phyloP scores from a whole-genome alignment of 1,140 invertebrate species.

The Grapholita molesta region DNA sequence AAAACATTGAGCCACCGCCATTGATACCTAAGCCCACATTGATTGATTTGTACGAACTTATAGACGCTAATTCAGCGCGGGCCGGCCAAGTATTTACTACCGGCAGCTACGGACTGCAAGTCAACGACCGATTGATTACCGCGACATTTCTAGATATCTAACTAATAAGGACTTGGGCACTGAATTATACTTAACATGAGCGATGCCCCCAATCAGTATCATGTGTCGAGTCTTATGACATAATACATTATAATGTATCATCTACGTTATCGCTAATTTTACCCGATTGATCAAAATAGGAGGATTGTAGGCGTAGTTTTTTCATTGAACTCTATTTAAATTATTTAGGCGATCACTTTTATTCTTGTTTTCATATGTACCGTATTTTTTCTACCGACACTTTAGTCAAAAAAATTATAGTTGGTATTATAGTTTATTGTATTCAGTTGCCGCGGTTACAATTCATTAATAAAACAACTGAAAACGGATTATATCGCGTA shows the following conservation, averaged over 20 bases:
- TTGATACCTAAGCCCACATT: too few relatives aligned
- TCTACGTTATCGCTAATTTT: neutral
- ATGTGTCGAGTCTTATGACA: neutral
- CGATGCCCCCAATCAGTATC: neutral
- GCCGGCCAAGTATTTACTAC: neutral
- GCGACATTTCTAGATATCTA: constrained; percentile 50
- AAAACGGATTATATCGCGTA: too few relatives aligned
- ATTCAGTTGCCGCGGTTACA: too few relatives aligned
- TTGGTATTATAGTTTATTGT: too few relatives aligned
- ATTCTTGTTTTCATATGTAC: too few relatives aligned
- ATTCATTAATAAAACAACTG: too few relatives aligned
- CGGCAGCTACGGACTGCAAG: constrained; percentile 23
- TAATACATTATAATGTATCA: neutral
- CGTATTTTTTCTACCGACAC: too few relatives aligned
- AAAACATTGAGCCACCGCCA: too few relatives aligned
- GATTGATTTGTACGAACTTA: neutral
- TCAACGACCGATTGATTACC: constrained; percentile 56
- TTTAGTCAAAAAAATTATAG: too few relatives aligned
- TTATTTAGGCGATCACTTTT: too few relatives aligned
- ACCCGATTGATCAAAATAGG: neutral
- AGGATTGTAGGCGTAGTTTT: too few relatives aligned
- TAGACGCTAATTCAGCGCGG: neutral
- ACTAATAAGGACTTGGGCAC: constrained; percentile 50
- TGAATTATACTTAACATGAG: neutral
- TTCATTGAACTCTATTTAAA: too few relatives aligned